phyloP scores from a whole-genome alignment of 1,140 invertebrate genomes.

The Drosophila repleta region DNA sequence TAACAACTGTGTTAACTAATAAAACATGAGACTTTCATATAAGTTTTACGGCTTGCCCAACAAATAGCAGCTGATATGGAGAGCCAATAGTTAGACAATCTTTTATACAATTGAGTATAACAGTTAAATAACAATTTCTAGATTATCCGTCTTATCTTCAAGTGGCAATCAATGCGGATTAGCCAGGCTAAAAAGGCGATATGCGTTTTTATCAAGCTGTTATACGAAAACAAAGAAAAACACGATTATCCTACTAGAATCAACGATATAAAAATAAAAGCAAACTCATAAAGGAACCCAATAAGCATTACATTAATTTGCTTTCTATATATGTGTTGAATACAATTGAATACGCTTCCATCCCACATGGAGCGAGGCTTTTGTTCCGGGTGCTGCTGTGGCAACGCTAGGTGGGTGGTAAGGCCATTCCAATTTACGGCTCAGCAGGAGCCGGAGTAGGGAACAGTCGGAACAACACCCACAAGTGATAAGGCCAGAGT shows the following conservation, averaged over 20 bases:
- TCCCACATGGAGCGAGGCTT: constrained; percentile 49
- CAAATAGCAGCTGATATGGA: not conserved
- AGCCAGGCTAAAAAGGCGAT: not conserved
- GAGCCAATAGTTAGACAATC: constrained; percentile 8
- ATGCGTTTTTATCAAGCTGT: not conserved
- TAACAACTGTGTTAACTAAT: too few relatives aligned
- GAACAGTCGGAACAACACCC: constrained; percentile 6
- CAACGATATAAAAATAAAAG: constrained; percentile 8
- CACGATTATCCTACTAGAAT: too few relatives aligned
- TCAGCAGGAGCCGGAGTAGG: constrained; percentile 7
- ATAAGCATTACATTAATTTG: constrained; percentile 52
- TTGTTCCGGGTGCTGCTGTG: constrained; percentile 19
- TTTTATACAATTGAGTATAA: constrained; percentile 10
- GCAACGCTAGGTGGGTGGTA: constrained; percentile 7
- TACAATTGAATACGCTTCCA: constrained; percentile 53
- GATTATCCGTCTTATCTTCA: not conserved
- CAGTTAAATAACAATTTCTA: not conserved
- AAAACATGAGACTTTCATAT: too few relatives aligned
- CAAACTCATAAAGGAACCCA: constrained; percentile 6
- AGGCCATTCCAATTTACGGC: constrained; percentile 35
- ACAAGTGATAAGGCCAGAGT: constrained; percentile 34
- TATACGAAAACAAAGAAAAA: not conserved
- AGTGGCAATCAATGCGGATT: too few relatives aligned
- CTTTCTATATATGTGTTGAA: constrained; percentile 47
- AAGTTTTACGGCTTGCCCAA: too few relatives aligned